A percentile compares a stretch with the other conserved stretches of the same genome.
These are phyloP conservation scores for Sebastolobus altivelis DNA, from an alignment of 2,797 vertebrate genomes.

Conservation along the genomic window DNA sequence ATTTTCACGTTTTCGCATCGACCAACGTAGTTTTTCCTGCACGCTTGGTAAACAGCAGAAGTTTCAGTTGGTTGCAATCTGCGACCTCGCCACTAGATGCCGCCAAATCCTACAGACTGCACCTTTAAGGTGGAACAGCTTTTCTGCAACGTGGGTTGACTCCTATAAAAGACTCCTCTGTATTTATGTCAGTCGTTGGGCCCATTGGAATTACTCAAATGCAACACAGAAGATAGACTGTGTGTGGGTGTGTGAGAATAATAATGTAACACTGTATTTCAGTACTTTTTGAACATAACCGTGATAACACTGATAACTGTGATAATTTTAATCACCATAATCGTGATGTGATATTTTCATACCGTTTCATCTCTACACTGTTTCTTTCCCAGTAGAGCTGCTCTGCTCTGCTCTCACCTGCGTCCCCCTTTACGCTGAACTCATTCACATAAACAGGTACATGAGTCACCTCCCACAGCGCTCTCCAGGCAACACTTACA, in stretches of 20 bases:
- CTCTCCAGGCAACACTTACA: slow-evolving; percentile 36
- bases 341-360: neutral
- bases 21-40: no score
- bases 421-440: slow-evolving; percentile 26
- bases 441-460: slow-evolving; percentile 54
- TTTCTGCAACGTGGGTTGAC: neutral
- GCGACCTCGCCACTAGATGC: no score
- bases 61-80: no score
- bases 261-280: neutral
- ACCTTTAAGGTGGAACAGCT: no score
- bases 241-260: neutral
- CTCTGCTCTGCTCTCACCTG: slow-evolving; percentile 45
- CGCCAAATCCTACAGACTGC: no score
- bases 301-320: neutral
- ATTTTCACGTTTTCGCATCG: no score
- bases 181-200: neutral
- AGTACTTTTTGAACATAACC: no score
- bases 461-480: slow-evolving; percentile 46
- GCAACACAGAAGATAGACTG: neutral
- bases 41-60: no score
- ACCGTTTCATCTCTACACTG: neutral
- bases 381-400: slow-evolving; percentile 14
- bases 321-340: neutral
- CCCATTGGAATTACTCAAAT: neutral
- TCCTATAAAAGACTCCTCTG: neutral